Conservation (phyloP, 2,113 vertebrate species). For the Numenius arquata region DNA sequence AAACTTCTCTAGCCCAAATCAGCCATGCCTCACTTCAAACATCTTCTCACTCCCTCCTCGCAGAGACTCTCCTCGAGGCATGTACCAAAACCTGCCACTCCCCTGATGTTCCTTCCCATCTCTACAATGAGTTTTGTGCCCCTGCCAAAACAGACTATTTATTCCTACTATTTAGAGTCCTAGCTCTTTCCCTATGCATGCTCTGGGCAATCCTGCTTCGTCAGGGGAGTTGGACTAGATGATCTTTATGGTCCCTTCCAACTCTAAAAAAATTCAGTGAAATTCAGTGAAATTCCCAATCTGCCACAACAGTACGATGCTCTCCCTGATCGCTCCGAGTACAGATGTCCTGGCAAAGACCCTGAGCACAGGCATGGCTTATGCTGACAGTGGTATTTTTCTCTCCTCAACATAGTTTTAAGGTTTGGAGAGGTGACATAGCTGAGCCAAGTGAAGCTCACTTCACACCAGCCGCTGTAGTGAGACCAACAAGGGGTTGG, state of each 20-base stretch:
- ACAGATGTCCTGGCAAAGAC: neutral
- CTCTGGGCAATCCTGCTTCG: too few relatives aligned
- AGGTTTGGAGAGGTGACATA: neutral
- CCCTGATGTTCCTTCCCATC: neutral
- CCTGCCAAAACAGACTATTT: neutral
- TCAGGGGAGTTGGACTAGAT: too few relatives aligned
- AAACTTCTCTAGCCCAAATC: neutral
- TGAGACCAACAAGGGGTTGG: rapidly evolving
- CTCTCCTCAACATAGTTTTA: neutral
- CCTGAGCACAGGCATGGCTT: neutral
- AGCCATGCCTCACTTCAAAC: neutral
- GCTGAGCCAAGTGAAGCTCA: neutral
- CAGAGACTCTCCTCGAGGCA: neutral
- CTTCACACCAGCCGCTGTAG: neutral
- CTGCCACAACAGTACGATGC: neutral
- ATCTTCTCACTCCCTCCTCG: neutral
- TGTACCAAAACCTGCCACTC: neutral
- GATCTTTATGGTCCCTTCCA: too few relatives aligned
- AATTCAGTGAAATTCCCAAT: too few relatives aligned
- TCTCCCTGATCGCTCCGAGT: neutral
- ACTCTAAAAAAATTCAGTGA: too few relatives aligned
- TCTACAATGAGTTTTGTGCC: neutral
- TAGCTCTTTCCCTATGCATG: neutral
- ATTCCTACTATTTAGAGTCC: neutral
- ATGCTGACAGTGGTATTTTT: neutral